Conservation (phyloP, 1,140 invertebrate species). For the Anastrepha obliqua region DNA sequence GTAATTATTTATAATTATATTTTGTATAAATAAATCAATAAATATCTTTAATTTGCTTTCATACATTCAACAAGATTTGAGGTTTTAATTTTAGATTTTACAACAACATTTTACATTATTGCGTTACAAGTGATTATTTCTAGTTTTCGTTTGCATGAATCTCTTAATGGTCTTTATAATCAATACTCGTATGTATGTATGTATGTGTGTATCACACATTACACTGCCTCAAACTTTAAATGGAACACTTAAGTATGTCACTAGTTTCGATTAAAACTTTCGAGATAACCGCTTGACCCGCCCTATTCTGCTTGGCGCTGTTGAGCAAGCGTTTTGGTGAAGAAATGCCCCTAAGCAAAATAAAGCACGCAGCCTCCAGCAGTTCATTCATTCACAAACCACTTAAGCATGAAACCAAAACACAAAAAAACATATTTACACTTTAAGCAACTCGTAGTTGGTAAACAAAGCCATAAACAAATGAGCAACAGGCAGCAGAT, state of each 20-base stretch:
- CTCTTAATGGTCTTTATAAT: too few species aligned
- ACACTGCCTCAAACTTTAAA: not conserved
- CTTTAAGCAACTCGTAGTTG: not conserved
- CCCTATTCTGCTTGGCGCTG: not conserved
- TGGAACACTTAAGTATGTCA: conserved; percentile 18
- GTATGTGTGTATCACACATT: too few species aligned
- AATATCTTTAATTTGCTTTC: too few species aligned
- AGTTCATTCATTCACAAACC: not conserved
- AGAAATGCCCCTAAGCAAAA: conserved; percentile 7
- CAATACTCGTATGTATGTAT: too few species aligned
- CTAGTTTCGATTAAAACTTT: not conserved
- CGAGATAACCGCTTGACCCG: conserved; percentile 29
- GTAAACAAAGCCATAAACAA: not conserved
- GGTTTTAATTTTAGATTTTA: too few species aligned
- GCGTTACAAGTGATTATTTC: too few species aligned
- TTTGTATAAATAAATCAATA: too few species aligned
- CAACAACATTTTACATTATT: too few species aligned
- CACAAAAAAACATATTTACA: not conserved
- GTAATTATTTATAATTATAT: too few species aligned
- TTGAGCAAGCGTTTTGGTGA: not conserved
- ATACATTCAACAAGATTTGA: too few species aligned
- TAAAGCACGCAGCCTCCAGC: not conserved
- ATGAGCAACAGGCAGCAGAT: not conserved
- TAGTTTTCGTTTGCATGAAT: too few species aligned
- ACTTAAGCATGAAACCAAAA: not conserved